These are phyloP conservation scores for Vulpes ferrilata DNA, from an alignment of 2,113 vertebrate genomes.

Conservation along the genomic window DNA sequence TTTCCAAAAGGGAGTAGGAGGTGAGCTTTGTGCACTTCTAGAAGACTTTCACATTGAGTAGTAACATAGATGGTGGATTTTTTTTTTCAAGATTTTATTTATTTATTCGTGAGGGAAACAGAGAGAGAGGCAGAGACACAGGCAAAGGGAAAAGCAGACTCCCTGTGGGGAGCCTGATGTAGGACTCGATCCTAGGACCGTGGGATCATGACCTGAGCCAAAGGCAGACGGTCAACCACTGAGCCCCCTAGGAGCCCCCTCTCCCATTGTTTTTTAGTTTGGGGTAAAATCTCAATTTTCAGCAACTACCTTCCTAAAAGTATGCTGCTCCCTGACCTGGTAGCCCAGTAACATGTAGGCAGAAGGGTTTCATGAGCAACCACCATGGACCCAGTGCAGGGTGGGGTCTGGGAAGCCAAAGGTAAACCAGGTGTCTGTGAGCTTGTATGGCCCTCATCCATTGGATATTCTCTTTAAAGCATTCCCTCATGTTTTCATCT, in stretches of 20 bases:
- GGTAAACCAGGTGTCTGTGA: neutral
- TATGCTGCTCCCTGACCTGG: neutral
- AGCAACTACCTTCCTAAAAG: neutral
- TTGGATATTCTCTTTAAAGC: neutral
- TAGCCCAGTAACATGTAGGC: neutral
- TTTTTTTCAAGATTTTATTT: neutral
- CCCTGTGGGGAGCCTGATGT: no score
- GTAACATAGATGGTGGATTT: neutral
- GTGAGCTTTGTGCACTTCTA: neutral
- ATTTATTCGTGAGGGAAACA: no score
- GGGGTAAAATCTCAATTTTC: slow-evolving; percentile 7
- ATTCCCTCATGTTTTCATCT: neutral
- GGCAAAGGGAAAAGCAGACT: no score
- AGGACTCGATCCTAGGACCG: no score
- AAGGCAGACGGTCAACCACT: no score
- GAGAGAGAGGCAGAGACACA: no score
- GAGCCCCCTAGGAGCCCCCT: no score
- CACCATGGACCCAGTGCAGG: accelerated
- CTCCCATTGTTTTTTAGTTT: neutral
- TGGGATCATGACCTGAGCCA: no score
- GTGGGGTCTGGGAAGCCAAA: neutral
- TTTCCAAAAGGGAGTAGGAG: neutral
- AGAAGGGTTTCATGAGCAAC: neutral
- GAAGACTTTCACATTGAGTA: neutral
- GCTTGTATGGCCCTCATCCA: neutral